Conservation (phyloP, 2,888 invertebrate genomes). For the Spodoptera picta region DNA sequence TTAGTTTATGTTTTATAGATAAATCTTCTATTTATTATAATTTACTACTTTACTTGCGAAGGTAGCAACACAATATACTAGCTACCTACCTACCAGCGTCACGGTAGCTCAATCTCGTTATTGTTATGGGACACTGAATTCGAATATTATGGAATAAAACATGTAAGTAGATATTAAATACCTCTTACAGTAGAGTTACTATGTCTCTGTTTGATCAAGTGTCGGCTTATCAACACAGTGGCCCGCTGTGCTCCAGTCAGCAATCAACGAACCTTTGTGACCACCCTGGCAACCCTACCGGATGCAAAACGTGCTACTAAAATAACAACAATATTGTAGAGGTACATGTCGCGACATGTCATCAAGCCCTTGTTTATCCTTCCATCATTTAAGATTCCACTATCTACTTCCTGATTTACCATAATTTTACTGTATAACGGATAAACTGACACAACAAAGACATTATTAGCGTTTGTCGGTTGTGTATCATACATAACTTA, state of each 20-base stretch:
- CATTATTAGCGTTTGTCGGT: too few relatives aligned
- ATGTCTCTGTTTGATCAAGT: constrained; percentile 82
- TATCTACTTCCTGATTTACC: background rate
- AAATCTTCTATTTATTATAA: too few relatives aligned
- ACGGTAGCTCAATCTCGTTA: background rate
- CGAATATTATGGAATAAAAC: constrained; percentile 17
- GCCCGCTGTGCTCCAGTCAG: constrained; percentile 61
- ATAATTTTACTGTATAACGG: too few relatives aligned
- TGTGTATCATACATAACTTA: too few relatives aligned
- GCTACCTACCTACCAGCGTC: background rate
- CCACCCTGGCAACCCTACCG: constrained; percentile 73
- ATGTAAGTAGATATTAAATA: constrained; percentile 29
- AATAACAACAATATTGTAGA: constrained; percentile 56
- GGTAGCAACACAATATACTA: too few relatives aligned
- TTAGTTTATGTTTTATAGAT: too few relatives aligned
- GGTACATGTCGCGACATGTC: constrained; percentile 49
- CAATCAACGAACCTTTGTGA: constrained; percentile 74
- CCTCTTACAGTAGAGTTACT: constrained; percentile 48
- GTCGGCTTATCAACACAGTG: constrained; percentile 78
- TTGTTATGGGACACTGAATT: background rate
- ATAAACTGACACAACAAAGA: too few relatives aligned
- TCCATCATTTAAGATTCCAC: constrained; percentile 13
- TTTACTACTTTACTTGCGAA: too few relatives aligned
- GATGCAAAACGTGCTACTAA: constrained; percentile 64
- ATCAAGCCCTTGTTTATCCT: constrained; percentile 29